Evolutionary conservation across 2,888 invertebrate genomes (phyloP).

Genomic region (Griposia aprilina): DNA sequence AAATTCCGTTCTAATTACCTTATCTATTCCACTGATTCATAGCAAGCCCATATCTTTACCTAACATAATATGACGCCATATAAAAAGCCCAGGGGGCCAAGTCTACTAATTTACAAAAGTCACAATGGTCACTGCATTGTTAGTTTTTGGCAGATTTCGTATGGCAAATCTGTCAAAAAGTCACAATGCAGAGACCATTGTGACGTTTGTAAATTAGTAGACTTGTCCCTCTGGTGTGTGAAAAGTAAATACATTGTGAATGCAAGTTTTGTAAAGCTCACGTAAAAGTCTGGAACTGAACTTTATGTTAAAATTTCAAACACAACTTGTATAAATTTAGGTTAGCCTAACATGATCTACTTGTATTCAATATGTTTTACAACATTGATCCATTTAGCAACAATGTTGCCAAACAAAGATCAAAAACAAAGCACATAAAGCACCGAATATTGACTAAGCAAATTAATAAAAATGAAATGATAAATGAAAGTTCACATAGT

Average conservation of each 20-base stretch:
- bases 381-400: constrained; percentile 12
- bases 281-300: background rate
- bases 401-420: constrained; percentile 21
- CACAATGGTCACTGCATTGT: too few species aligned
- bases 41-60: background rate
- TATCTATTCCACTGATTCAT: constrained; percentile 12
- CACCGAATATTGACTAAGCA: background rate
- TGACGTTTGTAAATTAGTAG: too few species aligned
- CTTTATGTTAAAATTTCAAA: background rate
- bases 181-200: too few species aligned
- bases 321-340: too few species aligned
- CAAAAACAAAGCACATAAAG: constrained; percentile 4
- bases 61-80: background rate
- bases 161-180: too few species aligned
- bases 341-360: background rate
- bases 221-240: too few species aligned
- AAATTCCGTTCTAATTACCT: constrained; percentile 9
- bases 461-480: background rate
- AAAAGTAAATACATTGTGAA: background rate
- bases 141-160: too few species aligned
- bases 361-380: background rate
- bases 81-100: background rate
- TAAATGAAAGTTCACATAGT: constrained; percentile 3
- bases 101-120: too few species aligned
- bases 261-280: background rate